Evolutionary conservation across 2,888 invertebrate genomes (phyloP).

Genomic region (Euzophera pinguis): DNA sequence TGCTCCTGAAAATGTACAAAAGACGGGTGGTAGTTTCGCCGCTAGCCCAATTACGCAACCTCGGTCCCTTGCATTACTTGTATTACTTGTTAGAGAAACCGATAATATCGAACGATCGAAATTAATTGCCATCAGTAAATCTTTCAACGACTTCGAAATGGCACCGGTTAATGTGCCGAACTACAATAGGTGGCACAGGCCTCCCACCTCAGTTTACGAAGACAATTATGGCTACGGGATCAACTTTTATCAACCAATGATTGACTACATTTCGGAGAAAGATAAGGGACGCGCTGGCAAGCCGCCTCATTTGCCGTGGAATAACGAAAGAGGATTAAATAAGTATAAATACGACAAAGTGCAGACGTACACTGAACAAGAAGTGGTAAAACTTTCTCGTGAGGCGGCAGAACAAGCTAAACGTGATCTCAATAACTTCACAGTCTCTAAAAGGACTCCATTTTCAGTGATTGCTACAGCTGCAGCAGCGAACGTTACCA

Average conservation of each 20-base stretch:
- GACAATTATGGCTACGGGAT: slow-evolving; percentile 92
- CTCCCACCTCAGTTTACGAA: slow-evolving; percentile 85
- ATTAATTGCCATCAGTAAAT: slow-evolving; percentile 50
- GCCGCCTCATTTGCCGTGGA: slow-evolving; percentile 86
- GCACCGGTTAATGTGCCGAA: slow-evolving; percentile 68
- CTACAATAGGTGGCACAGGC: slow-evolving; percentile 73
- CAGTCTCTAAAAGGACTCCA: slow-evolving; percentile 80
- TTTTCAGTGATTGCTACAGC: slow-evolving; percentile 82
- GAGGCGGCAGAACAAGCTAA: slow-evolving; percentile 85
- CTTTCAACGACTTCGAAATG: slow-evolving; percentile 48
- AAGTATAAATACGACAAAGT: slow-evolving; percentile 84
- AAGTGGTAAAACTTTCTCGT: slow-evolving; percentile 82
- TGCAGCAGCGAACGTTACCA: slow-evolving; percentile 81
- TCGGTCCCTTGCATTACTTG: slow-evolving; percentile 44
- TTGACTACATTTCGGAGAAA: slow-evolving; percentile 89
- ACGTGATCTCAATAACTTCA: slow-evolving; percentile 81
- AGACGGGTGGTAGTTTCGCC: slow-evolving; percentile 48
- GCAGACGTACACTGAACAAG: slow-evolving; percentile 83
- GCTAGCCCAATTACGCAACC: slow-evolving; percentile 54
- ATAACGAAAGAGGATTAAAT: slow-evolving; percentile 84
- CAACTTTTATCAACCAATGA: slow-evolving; percentile 92
- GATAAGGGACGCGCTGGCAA: slow-evolving; percentile 63
- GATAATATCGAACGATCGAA: slow-evolving; percentile 32
- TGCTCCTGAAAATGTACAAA: slow-evolving; percentile 61
- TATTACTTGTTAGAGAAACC: slow-evolving; percentile 37